Base-by-base conservation (phyloP, 2,113 vertebrate genomes). In the Propithecus coquereli region DNA sequence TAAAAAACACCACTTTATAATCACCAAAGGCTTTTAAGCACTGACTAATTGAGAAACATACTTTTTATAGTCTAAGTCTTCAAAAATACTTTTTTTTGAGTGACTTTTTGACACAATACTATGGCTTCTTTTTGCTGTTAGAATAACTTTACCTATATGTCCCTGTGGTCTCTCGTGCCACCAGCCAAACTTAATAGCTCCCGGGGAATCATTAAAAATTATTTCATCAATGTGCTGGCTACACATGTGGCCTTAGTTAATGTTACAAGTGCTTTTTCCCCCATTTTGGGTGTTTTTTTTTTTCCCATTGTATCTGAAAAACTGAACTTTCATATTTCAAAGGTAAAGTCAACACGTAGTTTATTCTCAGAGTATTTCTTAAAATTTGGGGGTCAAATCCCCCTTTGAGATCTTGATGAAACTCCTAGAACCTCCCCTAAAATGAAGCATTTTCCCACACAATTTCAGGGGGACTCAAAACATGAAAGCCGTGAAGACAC, bases 11-110 rank as follows among this genome's bases (percentile, higher is more conserved):
- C 61, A 93, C 37, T 57, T 77, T 71, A 66, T 96, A 92, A 97
- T 92, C 81, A 96, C 87, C 66, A 45, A 22, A 96, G 43, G 54
- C n/a, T 96, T 96, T 97, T 81, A 97, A 90, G 52, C 87, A 95
- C n/a, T 90, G 80, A 45, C 40, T 94, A 84, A 87, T 87, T 87
- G 77, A 14, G 61, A 95, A 94, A 83, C 1, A 61, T 34, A 93
- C 6, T 20, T 90, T 93, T 90, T 81, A 87, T 77, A 93, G 59
- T 65, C 17, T 76, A 97, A 84, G 23, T 82, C 32, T 61, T 37
- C 10, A 70, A 92, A 94, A 90, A 85, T 71, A 77, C 80, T 66
- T 32, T 61, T 27, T 87, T 83, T 71, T 52, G 63, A 96, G n/a
- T 92, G 43, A 86, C 30, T 71, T 90, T 90, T 81, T 81, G 73